Conservation (phyloP, 1,140 invertebrate species). For the Drosophila gunungcola region DNA sequence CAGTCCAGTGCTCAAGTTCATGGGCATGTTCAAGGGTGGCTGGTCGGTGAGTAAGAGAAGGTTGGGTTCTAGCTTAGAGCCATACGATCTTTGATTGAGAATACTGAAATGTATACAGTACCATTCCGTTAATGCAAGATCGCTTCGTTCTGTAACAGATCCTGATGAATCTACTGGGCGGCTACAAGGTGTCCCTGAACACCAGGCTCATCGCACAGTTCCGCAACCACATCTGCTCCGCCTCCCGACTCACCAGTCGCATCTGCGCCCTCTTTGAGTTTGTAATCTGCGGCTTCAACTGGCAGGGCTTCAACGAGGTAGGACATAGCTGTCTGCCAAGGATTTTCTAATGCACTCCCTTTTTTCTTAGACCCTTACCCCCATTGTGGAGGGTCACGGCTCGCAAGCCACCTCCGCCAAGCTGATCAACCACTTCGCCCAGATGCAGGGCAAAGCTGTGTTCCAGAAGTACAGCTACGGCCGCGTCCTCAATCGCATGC, state of each 20-base stretch:
- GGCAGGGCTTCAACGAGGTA: constrained; percentile 45
- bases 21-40: constrained; percentile 29
- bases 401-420: constrained; percentile 43
- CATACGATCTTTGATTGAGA: no score
- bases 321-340: neutral
- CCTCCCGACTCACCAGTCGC: neutral
- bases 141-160: constrained; percentile 4
- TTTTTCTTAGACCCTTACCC: constrained; percentile 29
- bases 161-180: constrained; percentile 35
- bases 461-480: constrained; percentile 41
- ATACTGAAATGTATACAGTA: no score
- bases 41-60: constrained; percentile 23
- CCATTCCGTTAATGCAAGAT: no score
- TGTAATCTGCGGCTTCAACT: constrained; percentile 48
- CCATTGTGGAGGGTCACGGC: constrained; percentile 40
- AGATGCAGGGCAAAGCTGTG: neutral
- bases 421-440: constrained; percentile 50
- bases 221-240: constrained; percentile 25
- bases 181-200: constrained; percentile 7
- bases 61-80: no score
- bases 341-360: neutral
- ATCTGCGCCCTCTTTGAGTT: constrained; percentile 57
- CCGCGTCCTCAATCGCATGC: neutral
- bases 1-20: constrained; percentile 46
- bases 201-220: constrained; percentile 31